phyloP scores from a whole-genome alignment of 2,797 vertebrate genomes.

The Hydrophis major region DNA sequence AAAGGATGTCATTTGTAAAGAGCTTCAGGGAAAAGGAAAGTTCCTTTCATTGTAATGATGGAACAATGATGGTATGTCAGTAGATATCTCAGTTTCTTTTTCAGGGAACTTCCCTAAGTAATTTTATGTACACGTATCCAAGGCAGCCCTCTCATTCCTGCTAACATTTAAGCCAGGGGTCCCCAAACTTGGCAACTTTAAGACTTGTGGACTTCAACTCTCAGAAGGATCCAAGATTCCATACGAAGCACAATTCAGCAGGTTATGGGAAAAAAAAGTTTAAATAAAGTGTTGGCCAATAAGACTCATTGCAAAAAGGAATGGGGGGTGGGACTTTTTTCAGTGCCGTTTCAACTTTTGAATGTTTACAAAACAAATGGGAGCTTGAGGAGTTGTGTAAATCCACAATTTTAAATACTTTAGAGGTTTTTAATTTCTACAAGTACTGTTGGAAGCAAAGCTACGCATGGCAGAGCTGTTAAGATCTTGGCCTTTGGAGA shows the following conservation, averaged over 20 bases:
- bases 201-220: too few species aligned
- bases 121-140: not conserved
- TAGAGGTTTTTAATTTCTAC: not conserved
- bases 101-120: not conserved
- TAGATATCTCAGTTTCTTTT: not conserved
- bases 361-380: not conserved
- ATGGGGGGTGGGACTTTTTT: not conserved
- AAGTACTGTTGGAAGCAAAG: not conserved
- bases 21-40: not conserved
- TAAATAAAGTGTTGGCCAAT: not conserved
- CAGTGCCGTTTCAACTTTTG: not conserved
- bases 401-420: not conserved
- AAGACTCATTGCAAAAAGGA: not conserved
- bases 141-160: not conserved
- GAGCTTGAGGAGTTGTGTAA: not conserved
- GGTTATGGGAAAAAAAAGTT: not conserved
- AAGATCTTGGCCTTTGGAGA: not conserved
- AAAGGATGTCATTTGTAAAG: not conserved
- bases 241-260: not conserved
- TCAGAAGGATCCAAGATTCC: not conserved
- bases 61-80: not conserved
- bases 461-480: not conserved
- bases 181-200: too few species aligned
- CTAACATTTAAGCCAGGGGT: not conserved
- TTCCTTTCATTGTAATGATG: not conserved